phyloP scores from a whole-genome alignment of 2,888 invertebrate species.

The Sepiola atlantica region DNA sequence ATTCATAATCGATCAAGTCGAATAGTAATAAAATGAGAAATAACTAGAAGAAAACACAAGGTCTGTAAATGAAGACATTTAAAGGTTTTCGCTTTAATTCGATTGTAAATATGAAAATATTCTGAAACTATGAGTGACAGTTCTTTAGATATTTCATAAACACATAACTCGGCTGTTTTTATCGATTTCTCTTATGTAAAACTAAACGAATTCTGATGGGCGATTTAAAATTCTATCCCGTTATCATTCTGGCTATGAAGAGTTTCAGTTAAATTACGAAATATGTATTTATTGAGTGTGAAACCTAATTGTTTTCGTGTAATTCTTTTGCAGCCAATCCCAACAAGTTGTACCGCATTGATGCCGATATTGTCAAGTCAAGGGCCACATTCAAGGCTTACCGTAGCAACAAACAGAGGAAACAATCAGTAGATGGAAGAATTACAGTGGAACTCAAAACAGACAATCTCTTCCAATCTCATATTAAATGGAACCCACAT shows the following conservation, averaged over 20 bases:
- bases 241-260: too few relatives aligned
- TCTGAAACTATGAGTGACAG: too few relatives aligned
- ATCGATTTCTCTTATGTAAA: too few relatives aligned
- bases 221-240: too few relatives aligned
- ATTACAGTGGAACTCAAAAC: background rate
- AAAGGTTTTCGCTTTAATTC: background rate
- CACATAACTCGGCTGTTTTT: too few relatives aligned
- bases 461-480: background rate
- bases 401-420: background rate
- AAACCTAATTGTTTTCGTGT: background rate
- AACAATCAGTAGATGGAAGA: background rate
- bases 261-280: background rate
- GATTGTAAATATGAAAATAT: too few relatives aligned
- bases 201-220: too few relatives aligned
- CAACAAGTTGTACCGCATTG: background rate
- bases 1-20: background rate
- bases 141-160: too few relatives aligned
- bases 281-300: background rate
- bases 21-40: background rate
- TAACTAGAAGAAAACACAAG: background rate
- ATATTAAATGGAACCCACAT: background rate
- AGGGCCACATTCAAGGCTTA: background rate
- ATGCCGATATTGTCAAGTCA: background rate
- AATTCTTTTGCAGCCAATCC: background rate
- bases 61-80: background rate